A percentile compares a stretch with the other conserved stretches of the same genome.
Conservation (phyloP, 2,888 invertebrate species). For the Mechanitis mazaeus region DNA sequence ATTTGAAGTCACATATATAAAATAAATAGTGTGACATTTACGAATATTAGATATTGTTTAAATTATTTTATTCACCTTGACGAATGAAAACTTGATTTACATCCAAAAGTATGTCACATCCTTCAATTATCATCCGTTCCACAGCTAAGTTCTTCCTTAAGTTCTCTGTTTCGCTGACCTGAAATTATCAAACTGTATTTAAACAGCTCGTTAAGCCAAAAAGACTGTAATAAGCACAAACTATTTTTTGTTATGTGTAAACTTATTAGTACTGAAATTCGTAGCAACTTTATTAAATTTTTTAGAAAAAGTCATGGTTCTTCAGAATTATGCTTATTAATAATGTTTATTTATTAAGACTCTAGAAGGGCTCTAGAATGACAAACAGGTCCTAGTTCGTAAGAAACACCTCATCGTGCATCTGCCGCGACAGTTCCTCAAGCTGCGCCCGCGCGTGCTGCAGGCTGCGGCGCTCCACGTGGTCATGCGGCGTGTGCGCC, state of each 20-base stretch:
- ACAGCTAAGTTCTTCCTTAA: slow-evolving; percentile 93
- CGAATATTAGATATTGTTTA: background rate
- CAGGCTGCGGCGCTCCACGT: slow-evolving; percentile 92
- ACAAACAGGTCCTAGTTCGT: too few relatives aligned
- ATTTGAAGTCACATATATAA: background rate
- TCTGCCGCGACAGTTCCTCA: slow-evolving; percentile 89
- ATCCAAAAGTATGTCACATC: slow-evolving; percentile 93
- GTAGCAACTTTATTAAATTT: too few relatives aligned
- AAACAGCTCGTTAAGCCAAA: too few relatives aligned
- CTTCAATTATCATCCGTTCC: slow-evolving; percentile 95
- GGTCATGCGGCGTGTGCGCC: slow-evolving; percentile 95
- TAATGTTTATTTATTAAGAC: too few relatives aligned
- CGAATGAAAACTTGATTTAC: slow-evolving; percentile 95
- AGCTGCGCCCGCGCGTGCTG: slow-evolving; percentile 92
- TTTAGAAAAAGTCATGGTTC: too few relatives aligned
- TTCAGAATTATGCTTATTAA: too few relatives aligned
- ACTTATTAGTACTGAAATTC: too few relatives aligned
- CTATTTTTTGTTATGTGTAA: too few relatives aligned
- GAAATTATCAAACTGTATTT: slow-evolving; percentile 17
- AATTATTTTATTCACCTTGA: slow-evolving; percentile 78
- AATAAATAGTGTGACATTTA: background rate
- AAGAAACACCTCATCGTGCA: slow-evolving; percentile 86
- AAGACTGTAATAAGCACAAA: too few relatives aligned
- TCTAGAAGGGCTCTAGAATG: too few relatives aligned
- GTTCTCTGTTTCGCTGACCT: slow-evolving; percentile 95